Conservation (phyloP, 2,797 vertebrate genomes). For the Sarcoramphus papa region DNA sequence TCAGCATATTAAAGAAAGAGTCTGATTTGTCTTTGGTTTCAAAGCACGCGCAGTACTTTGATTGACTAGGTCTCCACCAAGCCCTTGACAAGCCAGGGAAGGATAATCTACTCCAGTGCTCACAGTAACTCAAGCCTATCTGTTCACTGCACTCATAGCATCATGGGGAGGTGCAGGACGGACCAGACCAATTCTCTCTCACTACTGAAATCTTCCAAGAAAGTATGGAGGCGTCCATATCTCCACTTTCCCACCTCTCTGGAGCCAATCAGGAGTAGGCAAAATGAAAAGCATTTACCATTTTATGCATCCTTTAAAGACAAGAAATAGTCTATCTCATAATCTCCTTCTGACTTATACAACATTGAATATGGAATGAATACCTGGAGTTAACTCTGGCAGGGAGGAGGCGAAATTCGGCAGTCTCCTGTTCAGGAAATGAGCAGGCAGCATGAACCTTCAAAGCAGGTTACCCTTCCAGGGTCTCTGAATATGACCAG, state of each 20-base stretch:
- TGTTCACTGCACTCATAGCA: background rate
- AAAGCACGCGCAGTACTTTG: background rate
- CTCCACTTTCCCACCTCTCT: background rate
- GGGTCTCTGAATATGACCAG: background rate
- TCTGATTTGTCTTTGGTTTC: background rate
- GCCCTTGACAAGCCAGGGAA: background rate
- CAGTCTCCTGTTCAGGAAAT: background rate
- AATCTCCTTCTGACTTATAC: background rate
- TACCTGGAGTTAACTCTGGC: background rate
- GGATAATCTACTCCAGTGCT: background rate
- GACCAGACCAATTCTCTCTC: background rate
- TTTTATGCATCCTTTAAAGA: background rate
- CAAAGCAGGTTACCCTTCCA: background rate
- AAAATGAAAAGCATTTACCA: background rate
- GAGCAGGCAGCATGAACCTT: background rate
- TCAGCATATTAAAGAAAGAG: background rate
- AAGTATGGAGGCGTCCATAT: background rate
- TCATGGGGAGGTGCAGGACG: background rate
- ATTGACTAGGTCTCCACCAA: background rate
- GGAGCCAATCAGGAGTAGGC: background rate
- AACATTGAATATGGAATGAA: background rate
- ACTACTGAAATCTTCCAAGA: background rate
- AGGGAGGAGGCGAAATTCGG: background rate
- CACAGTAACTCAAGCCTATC: background rate
- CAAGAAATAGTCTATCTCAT: background rate